A percentile compares a stretch with the other conserved stretches of the same genome.
Conservation (phyloP, 2,888 invertebrate genomes). For the Stenichneumon culpator region DNA sequence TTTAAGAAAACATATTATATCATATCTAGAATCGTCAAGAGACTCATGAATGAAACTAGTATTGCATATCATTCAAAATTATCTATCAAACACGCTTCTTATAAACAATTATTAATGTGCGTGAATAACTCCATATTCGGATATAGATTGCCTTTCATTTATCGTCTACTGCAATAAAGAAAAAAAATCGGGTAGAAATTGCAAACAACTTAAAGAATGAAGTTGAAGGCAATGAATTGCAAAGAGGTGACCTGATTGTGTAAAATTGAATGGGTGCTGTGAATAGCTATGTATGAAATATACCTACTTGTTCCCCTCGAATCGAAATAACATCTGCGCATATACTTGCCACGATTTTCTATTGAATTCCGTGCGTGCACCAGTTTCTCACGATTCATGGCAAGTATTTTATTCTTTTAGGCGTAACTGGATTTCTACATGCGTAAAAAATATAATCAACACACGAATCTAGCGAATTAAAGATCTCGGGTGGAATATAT, state of each 20-base stretch:
- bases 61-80: not conserved
- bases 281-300: conserved; percentile 47
- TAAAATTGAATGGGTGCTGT: conserved; percentile 56
- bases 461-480: conserved; percentile 55
- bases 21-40: not conserved
- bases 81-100: not conserved
- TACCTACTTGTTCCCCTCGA: conserved; percentile 56
- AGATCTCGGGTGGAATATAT: conserved; percentile 45
- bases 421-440: conserved; percentile 30
- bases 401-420: conserved; percentile 63
- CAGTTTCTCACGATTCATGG: conserved; percentile 67
- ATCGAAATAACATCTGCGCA: conserved; percentile 67
- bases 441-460: conserved; percentile 60
- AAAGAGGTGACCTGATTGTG: conserved; percentile 60
- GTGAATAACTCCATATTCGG: not conserved
- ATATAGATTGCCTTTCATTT: not conserved
- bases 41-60: too few relatives aligned
- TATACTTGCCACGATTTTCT: conserved; percentile 59
- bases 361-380: conserved; percentile 66
- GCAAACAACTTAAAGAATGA: conserved; percentile 44
- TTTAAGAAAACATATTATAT: not conserved
- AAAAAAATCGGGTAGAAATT: conserved; percentile 17
- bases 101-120: not conserved
- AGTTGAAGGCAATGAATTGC: conserved; percentile 20
- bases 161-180: not conserved